Percentiles rank a stretch among this genome's conserved stretches.
Conservation (phyloP, 2,113 vertebrate species). For the Megaceryle maxima region DNA sequence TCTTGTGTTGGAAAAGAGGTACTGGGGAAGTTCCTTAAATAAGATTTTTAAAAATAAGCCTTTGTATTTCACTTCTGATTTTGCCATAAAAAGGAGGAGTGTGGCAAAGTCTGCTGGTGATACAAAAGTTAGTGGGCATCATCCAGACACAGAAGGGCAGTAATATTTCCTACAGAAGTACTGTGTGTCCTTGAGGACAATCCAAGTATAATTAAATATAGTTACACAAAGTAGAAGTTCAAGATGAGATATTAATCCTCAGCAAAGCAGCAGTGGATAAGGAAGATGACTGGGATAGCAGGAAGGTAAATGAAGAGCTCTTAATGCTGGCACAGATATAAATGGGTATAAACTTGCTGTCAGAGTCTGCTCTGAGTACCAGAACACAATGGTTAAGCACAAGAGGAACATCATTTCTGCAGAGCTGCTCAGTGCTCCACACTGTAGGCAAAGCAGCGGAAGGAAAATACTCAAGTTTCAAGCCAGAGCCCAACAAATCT, state of each 20-base stretch:
- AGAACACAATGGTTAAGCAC: not conserved
- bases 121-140: fast-evolving
- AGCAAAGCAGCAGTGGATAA: not conserved
- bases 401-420: not conserved
- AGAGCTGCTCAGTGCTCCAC: not conserved
- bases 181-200: not conserved
- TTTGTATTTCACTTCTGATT: not conserved
- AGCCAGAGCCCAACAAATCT: not conserved
- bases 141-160: not conserved
- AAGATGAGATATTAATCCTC: not conserved
- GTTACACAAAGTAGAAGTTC: not conserved
- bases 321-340: not conserved
- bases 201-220: not conserved
- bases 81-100: not conserved
- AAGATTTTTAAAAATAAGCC: not conserved
- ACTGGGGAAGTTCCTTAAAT: not conserved
- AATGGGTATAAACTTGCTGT: not conserved
- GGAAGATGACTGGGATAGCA: not conserved
- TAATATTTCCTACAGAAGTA: not conserved
- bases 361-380: not conserved
- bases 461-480: not conserved
- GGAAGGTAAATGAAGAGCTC: not conserved
- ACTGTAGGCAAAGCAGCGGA: not conserved
- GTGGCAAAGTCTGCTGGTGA: not conserved
- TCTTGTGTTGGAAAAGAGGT: not conserved